Base-by-base conservation (phyloP, 2,113 vertebrate species). In the Pandion haliaetus region DNA sequence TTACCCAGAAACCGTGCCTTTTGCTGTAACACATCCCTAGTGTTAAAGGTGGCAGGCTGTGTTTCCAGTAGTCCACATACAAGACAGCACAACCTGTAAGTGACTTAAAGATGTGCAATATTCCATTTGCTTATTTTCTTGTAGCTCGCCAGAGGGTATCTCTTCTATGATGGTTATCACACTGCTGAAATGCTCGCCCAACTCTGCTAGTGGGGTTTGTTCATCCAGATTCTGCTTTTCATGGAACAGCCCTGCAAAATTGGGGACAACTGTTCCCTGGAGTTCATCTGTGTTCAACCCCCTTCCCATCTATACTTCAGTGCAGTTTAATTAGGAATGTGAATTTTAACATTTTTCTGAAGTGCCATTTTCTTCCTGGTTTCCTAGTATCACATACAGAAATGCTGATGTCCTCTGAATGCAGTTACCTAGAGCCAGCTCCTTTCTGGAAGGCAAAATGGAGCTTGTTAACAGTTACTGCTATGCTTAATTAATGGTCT, bases 141-240 rank as follows among this genome's bases (percentile, higher is more conserved):
- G 28, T 25, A 9, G 50, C 67, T 82, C 1, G 0, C 12, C n/a
- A 34, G 72, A 29, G 54, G 14, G 25, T 31, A 2, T 71, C 16
- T 78, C 28, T 58, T 54, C 32, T 19, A 2, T 23, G 28, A 36
- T 57, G 45, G 28, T 73, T 80, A 11, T 29, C 8, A 11, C 15
- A 2, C 6, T 40, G 45, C 25, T 26, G 8, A 36, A 66, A 45
- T 38, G 57, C 44, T 93, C 67, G 32, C 82, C 38, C n/a, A 49
- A 1, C 42, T 0, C 0, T 58, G 57, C 34, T 44, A 58, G 13
- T 19, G 59, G 58, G 32, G 15, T 8, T 65, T 15, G 11, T 55
- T 65, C 36, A 38, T 45, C 34, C 70, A 36, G 25, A 24, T 21
- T 42, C 62, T 84, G 42, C 49, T 67, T 78, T 65, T 31, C 2